Conservation (phyloP, 2,888 invertebrate species). For the Phasia obesa region DNA sequence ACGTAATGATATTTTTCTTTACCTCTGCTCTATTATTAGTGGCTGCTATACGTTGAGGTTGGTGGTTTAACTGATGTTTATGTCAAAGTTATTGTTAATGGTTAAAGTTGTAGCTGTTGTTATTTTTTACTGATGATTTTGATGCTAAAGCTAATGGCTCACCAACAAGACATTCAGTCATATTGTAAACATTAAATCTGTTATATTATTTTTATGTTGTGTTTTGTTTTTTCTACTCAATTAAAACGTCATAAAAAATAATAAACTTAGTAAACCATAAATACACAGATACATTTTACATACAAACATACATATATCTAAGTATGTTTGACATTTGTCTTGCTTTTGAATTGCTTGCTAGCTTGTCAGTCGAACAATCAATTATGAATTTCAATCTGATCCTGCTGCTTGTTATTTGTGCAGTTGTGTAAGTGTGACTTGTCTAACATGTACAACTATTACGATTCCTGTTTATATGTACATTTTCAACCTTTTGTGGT, state of each 20-base stretch:
- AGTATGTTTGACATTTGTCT: background rate
- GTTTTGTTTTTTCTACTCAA: slow-evolving; percentile 46
- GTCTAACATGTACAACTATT: slow-evolving; percentile 4
- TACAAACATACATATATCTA: background rate
- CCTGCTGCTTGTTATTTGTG: background rate
- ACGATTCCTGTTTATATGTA: background rate
- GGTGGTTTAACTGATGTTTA: slow-evolving; percentile 28
- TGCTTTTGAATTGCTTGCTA: background rate
- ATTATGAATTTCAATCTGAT: slow-evolving; percentile 24
- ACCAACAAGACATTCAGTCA: slow-evolving; percentile 61
- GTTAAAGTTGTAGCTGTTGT: slow-evolving; percentile 9
- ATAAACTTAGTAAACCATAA: slow-evolving; percentile 20
- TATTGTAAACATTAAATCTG: slow-evolving; percentile 52
- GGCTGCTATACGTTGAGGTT: background rate
- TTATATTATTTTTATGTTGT: slow-evolving; percentile 32
- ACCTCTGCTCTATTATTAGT: background rate
- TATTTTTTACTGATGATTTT: background rate
- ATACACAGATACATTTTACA: background rate
- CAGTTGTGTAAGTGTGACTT: background rate
- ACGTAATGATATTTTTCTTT: slow-evolving; percentile 3
- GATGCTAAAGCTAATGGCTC: slow-evolving; percentile 19
- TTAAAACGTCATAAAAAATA: slow-evolving; percentile 59
- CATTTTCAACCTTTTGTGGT: slow-evolving; percentile 34
- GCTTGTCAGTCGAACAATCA: slow-evolving; percentile 18
- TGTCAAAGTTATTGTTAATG: slow-evolving; percentile 46